phyloP scores from a whole-genome alignment of 2,113 vertebrate species.

The Melanerpes aurifrons region DNA sequence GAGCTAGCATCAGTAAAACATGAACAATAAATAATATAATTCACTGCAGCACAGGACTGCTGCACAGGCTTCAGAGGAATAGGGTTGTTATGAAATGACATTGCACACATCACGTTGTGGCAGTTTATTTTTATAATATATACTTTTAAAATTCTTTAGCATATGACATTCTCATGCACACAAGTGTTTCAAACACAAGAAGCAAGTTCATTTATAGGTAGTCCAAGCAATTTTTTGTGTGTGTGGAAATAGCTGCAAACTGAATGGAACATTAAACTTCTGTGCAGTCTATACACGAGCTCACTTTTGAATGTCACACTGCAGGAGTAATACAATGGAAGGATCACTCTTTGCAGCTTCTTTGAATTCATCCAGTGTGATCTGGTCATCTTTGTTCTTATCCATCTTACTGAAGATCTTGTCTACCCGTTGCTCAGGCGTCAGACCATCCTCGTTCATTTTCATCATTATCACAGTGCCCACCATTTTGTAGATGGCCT shows the following conservation, averaged over 20 bases:
- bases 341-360: constrained; percentile 98
- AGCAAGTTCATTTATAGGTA: constrained; percentile 99
- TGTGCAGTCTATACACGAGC: constrained; percentile 88
- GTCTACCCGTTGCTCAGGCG: constrained; percentile 95
- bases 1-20: constrained; percentile 90
- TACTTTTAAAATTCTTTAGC: constrained; percentile 95
- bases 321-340: constrained; percentile 98
- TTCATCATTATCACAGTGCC: constrained; percentile 99
- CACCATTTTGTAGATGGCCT: constrained; percentile 99
- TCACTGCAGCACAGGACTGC: constrained; percentile 86
- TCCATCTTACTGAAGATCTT: constrained; percentile 99
- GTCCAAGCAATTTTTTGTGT: constrained; percentile 90
- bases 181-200: constrained; percentile 99
- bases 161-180: constrained; percentile 99
- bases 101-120: constrained; percentile 94
- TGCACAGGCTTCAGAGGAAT: constrained; percentile 88
- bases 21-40: constrained; percentile 92
- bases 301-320: constrained; percentile 99
- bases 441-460: constrained; percentile 98
- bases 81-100: constrained; percentile 87
- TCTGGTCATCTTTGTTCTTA: constrained; percentile 99
- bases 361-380: constrained; percentile 98
- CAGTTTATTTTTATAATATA: constrained; percentile 86
- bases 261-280: constrained; percentile 95
- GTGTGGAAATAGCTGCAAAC: constrained; percentile 94